Evolutionary conservation across 1,140 invertebrate species (phyloP).

Genomic region (Psilanteris sp.): DNA sequence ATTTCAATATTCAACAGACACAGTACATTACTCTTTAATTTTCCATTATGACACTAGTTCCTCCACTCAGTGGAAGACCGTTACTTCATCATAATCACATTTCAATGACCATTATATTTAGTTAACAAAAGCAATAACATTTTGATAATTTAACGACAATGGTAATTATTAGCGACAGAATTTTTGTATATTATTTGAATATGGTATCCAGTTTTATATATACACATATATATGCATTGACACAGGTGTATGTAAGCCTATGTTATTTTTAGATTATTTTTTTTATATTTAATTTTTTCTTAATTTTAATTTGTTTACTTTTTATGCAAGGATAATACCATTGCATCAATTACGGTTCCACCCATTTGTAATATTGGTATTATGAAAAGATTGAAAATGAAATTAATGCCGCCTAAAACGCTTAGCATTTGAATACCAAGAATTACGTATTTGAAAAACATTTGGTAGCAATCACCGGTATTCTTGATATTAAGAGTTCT

Average conservation of each 20-base stretch:
- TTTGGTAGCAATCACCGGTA: constrained; percentile 65
- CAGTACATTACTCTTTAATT: no score
- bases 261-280: no score
- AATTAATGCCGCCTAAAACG: constrained; percentile 70
- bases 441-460: constrained; percentile 66
- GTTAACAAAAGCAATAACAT: background rate
- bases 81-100: no score
- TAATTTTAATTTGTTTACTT: no score
- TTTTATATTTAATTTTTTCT: constrained; percentile 14
- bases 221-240: constrained; percentile 25
- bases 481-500: constrained; percentile 68
- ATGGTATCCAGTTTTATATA: constrained; percentile 47
- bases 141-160: no score
- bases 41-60: no score
- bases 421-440: constrained; percentile 68
- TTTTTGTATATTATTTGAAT: constrained; percentile 35
- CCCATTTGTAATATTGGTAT: constrained; percentile 70
- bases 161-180: no score
- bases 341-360: constrained; percentile 64
- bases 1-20: background rate
- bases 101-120: no score
- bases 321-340: no score
- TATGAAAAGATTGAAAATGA: constrained; percentile 72
- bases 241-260: constrained; percentile 8
- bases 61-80: no score